A percentile compares a stretch with the other conserved stretches of the same genome.
Conservation (phyloP, 1,140 invertebrate genomes). For the Catajapyx aquilonaris region DNA sequence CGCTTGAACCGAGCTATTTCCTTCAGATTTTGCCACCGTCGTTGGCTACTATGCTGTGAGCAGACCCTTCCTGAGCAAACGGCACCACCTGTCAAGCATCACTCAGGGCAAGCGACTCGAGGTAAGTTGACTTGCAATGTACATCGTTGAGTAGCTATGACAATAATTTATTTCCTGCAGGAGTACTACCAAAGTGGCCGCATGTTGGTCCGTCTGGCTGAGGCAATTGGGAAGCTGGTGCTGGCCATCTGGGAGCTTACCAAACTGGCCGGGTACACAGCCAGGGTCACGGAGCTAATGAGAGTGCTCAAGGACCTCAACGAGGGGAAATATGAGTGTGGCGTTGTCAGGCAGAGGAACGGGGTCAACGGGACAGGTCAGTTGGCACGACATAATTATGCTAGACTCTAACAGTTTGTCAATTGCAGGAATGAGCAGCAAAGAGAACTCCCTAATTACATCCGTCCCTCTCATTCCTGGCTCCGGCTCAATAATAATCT, state of each 20-base stretch:
- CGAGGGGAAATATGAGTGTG: conserved; percentile 54
- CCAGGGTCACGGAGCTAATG: conserved; percentile 74
- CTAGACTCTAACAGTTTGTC: no score
- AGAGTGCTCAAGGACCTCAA: conserved; percentile 72
- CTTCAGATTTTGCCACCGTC: conserved; percentile 73
- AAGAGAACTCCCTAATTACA: no score
- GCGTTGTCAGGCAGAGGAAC: not conserved
- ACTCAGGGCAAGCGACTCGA: conserved; percentile 44
- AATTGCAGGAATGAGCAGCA: no score
- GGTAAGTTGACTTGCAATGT: no score
- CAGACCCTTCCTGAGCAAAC: conserved; percentile 65
- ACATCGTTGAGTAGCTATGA: no score
- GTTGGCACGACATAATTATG: no score
- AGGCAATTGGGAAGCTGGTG: conserved; percentile 85
- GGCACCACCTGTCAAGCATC: conserved; percentile 36
- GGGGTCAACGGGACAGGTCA: no score
- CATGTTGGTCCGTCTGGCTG: conserved; percentile 91
- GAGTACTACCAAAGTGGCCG: conserved; percentile 90
- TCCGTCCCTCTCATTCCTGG: conserved; percentile 35
- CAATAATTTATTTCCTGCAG: no score
- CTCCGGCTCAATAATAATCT: conserved; percentile 55
- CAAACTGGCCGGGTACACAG: conserved; percentile 77
- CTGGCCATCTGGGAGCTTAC: conserved; percentile 86
- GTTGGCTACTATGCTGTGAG: conserved; percentile 91
- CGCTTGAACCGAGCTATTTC: conserved; percentile 9